A percentile compares a stretch with the other conserved stretches of the same genome.
Evolutionary conservation across 2,797 vertebrate genomes (phyloP).

Genomic region (Fistularia commersonii): DNA sequence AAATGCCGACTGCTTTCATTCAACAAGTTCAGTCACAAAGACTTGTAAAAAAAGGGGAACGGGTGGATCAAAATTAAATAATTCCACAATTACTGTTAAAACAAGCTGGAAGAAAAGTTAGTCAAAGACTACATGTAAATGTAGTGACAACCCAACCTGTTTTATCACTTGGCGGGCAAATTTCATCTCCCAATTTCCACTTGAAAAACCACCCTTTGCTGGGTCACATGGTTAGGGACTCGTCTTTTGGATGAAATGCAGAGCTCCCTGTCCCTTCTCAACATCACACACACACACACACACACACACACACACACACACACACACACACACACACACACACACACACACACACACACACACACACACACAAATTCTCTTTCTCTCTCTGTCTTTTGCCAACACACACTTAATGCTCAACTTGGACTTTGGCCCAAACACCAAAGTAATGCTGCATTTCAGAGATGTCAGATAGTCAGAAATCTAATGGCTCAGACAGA

Average conservation of each 20-base stretch:
- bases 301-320: slow-evolving; percentile 2
- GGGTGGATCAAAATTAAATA: too few relatives aligned
- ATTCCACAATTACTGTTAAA: background rate
- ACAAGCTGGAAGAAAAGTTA: slow-evolving; percentile 1
- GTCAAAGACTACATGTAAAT: background rate
- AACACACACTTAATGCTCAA: slow-evolving; percentile 3
- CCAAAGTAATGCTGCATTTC: slow-evolving; percentile 6
- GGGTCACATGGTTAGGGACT: slow-evolving; percentile 71
- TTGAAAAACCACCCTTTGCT: slow-evolving; percentile 50
- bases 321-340: slow-evolving; percentile 11
- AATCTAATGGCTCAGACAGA: too few relatives aligned
- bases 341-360: slow-evolving; percentile 30
- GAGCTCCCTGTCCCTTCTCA: slow-evolving; percentile 54
- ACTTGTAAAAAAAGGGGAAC: too few relatives aligned
- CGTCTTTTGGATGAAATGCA: slow-evolving; percentile 68
- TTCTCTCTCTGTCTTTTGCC: slow-evolving; percentile 34
- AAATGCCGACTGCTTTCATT: too few relatives aligned
- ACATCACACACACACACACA: slow-evolving; percentile 29
- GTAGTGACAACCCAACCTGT: slow-evolving; percentile 5
- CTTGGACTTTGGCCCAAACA: slow-evolving; percentile 14
- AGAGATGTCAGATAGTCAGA: slow-evolving; percentile 1
- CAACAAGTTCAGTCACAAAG: too few relatives aligned
- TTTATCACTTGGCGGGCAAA: slow-evolving; percentile 27
- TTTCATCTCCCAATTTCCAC: slow-evolving; percentile 38
- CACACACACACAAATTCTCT: slow-evolving; percentile 5